Base-by-base conservation (phyloP, 2,888 invertebrate species). In the Diplolepis rosae region DNA sequence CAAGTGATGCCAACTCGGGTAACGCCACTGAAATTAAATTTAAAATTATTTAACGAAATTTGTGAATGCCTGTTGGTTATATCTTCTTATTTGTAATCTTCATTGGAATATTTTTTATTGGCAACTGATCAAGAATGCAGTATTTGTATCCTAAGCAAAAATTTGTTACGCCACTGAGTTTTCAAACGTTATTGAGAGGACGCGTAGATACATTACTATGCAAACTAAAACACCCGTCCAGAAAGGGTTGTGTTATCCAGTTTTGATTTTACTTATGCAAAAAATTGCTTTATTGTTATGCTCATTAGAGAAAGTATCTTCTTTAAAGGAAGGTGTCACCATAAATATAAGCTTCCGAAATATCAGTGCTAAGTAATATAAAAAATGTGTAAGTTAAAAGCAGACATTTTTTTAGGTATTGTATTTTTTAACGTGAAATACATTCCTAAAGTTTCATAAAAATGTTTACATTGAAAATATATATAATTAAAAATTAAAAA, bases 241-340 rank as follows among this genome's bases (percentile, higher is more conserved):
- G 4, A 61, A 11, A 35, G 15, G 39, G 39, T 42, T 39, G 24
- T 61, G 13, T 61, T 39, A 39, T 39, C n/a, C n/a, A 15, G 24
- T 39, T 39, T 61, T 39, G 9, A 24, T 61, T 61, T 7, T 7
- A 24, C 13, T 27, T 61, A 39, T 39, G 24, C 24, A 61, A 39
- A 24, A 56, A 56, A 61, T 39, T 6, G n/a, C n/a, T 61, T 39
- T 42, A n/a, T 61, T 61, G 27, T 61, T 61, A 61, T 61, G 61
- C 61, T 61, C 61, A 24, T n/a, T n/a, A 27, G 39, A 61, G 39
- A 27, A 61, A n/a, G n/a, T n/a, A n/a, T n/a, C n/a, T n/a, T n/a
- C n/a, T n/a, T n/a, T n/a, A n/a, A n/a, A n/a, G n/a, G n/a, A n/a
- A n/a, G n/a, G n/a, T n/a, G n/a, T n/a, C n/a, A n/a, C n/a, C n/a